phyloP scores from a whole-genome alignment of 2,888 invertebrate species.

The Blomia tropicalis region DNA sequence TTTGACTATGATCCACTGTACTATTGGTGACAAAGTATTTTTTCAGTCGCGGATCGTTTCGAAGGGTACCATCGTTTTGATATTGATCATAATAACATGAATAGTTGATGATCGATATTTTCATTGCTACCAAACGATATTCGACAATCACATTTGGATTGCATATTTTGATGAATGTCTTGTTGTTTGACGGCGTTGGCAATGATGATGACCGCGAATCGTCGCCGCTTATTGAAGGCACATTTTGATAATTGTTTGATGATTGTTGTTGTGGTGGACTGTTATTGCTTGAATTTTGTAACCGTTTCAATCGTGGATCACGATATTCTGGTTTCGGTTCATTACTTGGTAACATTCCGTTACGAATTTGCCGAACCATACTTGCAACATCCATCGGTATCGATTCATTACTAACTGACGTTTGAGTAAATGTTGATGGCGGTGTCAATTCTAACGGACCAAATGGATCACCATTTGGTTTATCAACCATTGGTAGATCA shows the following conservation, averaged over 20 bases:
- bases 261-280: background rate
- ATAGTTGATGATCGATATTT: constrained; percentile 27
- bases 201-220: too few relatives aligned
- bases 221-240: background rate
- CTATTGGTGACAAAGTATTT: constrained; percentile 26
- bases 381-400: background rate
- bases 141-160: constrained; percentile 23
- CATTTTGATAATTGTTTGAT: too few relatives aligned
- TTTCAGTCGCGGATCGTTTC: constrained; percentile 36
- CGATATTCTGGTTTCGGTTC: constrained; percentile 10
- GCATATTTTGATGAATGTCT: constrained; percentile 1
- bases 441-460: too few relatives aligned
- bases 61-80: constrained; percentile 32
- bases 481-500: background rate
- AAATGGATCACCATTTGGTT: background rate
- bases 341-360: background rate
- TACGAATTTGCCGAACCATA: constrained; percentile 7
- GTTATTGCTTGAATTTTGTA: background rate
- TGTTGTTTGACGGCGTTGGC: background rate
- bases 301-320: constrained; percentile 20
- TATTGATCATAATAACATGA: constrained; percentile 24
- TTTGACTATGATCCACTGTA: background rate
- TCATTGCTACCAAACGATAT: constrained; percentile 25
- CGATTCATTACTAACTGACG: background rate
- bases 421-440: background rate